Percentiles rank a stretch among this genome's conserved stretches.
phyloP scores from a whole-genome alignment of 2,113 vertebrate genomes.

The Odontophorus gujanensis region DNA sequence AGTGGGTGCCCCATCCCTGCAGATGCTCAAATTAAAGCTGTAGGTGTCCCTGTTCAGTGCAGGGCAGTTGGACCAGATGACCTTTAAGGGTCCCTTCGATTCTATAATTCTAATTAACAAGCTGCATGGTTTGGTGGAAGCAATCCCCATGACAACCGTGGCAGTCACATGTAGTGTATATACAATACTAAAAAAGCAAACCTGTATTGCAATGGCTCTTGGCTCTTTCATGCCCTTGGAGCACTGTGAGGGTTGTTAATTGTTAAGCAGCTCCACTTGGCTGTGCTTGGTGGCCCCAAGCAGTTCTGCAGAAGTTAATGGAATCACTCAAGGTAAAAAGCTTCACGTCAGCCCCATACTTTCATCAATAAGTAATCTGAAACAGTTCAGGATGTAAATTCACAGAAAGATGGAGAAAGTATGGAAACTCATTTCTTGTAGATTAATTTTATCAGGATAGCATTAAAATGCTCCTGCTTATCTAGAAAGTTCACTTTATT shows the following conservation, averaged over 20 bases:
- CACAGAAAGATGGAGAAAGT: slow-evolving; percentile 18
- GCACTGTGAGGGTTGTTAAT: slow-evolving; percentile 44
- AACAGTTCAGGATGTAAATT: slow-evolving; percentile 50
- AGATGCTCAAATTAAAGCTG: too few species aligned
- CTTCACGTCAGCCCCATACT: slow-evolving; percentile 12
- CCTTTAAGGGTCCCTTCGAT: too few species aligned
- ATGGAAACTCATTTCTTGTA: slow-evolving; percentile 11
- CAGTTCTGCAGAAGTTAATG: neutral
- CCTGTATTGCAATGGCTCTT: neutral
- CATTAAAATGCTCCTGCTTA: neutral
- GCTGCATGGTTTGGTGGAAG: neutral
- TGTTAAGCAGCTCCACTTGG: slow-evolving; percentile 8
- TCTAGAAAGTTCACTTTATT: slow-evolving; percentile 23
- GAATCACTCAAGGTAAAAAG: neutral
- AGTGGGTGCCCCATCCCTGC: too few species aligned
- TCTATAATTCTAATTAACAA: neutral
- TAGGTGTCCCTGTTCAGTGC: too few species aligned
- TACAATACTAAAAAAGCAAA: neutral
- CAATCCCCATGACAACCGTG: neutral
- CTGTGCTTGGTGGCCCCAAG: slow-evolving; percentile 18
- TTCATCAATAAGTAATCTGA: slow-evolving; percentile 64
- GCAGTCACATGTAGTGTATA: neutral
- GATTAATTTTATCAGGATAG: neutral
- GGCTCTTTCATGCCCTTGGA: neutral
- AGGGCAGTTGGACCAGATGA: too few species aligned